A percentile compares a stretch with the other conserved stretches of the same genome.
phyloP scores from a whole-genome alignment of 2,797 vertebrate genomes.

The Scomberomorus guttatus region DNA sequence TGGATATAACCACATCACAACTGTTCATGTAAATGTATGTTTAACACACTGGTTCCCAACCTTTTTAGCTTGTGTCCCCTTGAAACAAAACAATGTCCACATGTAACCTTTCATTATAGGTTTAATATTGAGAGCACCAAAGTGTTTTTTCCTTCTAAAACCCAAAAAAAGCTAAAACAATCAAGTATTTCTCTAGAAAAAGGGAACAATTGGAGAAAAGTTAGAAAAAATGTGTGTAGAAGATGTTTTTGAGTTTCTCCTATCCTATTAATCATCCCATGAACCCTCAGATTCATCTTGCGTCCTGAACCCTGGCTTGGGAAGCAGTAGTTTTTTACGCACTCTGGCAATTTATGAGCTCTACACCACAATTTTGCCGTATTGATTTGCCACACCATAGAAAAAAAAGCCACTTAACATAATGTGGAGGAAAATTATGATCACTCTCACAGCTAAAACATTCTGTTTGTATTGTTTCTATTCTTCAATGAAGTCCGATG shows the following conservation, averaged over 20 bases:
- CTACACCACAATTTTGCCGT: neutral
- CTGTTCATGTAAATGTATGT: too few relatives aligned
- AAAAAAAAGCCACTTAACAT: constrained; percentile 35
- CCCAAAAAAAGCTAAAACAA: neutral
- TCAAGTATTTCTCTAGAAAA: neutral
- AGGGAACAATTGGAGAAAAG: neutral
- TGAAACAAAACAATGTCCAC: too few relatives aligned
- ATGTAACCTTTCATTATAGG: too few relatives aligned
- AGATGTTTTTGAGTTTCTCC: neutral
- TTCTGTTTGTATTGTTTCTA: constrained; percentile 41
- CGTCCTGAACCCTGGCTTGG: neutral
- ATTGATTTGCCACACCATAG: constrained; percentile 27
- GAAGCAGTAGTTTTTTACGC: neutral
- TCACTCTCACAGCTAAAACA: constrained; percentile 60
- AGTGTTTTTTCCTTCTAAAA: neutral
- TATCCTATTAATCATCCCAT: neutral
- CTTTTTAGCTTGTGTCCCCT: too few relatives aligned
- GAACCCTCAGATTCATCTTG: too few relatives aligned
- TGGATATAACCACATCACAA: too few relatives aligned
- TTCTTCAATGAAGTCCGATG: constrained; percentile 39
- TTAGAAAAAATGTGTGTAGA: neutral
- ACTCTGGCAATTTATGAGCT: constrained; percentile 15
- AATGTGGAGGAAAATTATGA: constrained; percentile 30
- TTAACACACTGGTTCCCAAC: too few relatives aligned
- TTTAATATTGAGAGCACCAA: too few relatives aligned